Evolutionary conservation across 2,888 invertebrate species (phyloP).

Genomic region (Lobophora halterata): DNA sequence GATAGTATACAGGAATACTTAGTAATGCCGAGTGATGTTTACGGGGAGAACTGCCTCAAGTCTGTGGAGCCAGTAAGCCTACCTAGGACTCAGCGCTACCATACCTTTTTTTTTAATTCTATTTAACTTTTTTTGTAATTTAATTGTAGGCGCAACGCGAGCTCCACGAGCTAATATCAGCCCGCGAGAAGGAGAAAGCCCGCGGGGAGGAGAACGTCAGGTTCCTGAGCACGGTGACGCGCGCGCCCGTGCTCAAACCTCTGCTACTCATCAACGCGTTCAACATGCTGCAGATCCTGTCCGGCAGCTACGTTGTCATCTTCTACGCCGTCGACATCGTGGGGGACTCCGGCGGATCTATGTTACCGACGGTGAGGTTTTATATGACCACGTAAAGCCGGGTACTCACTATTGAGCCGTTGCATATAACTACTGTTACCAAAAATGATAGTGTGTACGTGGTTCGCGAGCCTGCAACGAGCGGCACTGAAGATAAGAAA

Average conservation of each 20-base stretch:
- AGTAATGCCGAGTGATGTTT: too few relatives aligned
- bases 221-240: constrained; percentile 76
- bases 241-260: constrained; percentile 85
- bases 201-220: constrained; percentile 66
- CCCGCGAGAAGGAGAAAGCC: constrained; percentile 80
- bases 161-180: constrained; percentile 81
- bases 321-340: constrained; percentile 90
- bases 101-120: not conserved
- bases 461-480: too few relatives aligned
- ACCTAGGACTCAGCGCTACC: not conserved
- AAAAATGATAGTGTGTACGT: too few relatives aligned
- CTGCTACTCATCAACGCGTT: constrained; percentile 86
- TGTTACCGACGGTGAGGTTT: constrained; percentile 57
- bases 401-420: too few relatives aligned
- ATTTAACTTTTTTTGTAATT: not conserved
- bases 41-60: too few relatives aligned
- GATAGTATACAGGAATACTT: too few relatives aligned
- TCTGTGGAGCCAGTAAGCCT: too few relatives aligned
- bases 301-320: constrained; percentile 88
- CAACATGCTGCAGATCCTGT: constrained; percentile 86
- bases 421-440: not conserved
- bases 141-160: constrained; percentile 80
- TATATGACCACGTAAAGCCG: not conserved
- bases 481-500: too few relatives aligned
- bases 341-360: constrained; percentile 76